Percentiles rank a stretch among this genome's conserved stretches.
phyloP scores from a whole-genome alignment of 2,113 vertebrate genomes.

The Albula goreensis region DNA sequence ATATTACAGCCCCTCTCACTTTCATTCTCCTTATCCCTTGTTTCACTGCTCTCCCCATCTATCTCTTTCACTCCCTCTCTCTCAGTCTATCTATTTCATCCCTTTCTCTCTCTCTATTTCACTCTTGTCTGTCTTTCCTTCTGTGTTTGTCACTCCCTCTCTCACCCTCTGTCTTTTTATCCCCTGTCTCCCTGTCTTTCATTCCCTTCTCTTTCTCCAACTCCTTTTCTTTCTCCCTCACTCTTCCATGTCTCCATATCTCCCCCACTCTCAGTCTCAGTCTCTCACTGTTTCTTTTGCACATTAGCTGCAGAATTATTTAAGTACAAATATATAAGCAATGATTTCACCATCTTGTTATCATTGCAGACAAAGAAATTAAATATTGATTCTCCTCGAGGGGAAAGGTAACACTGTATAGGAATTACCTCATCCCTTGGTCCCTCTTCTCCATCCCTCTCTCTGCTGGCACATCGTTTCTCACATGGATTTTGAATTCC shows the following conservation, averaged over 20 bases:
- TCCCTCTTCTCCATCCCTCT: slow-evolving; percentile 50
- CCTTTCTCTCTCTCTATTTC: too few relatives aligned
- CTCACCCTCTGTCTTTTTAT: background rate
- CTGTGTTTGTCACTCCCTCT: background rate
- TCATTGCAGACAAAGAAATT: slow-evolving; percentile 70
- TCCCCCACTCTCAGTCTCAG: background rate
- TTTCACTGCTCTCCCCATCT: too few relatives aligned
- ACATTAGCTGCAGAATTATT: slow-evolving; percentile 17
- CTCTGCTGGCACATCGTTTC: slow-evolving; percentile 24
- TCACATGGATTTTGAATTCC: slow-evolving; percentile 12
- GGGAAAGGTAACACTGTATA: slow-evolving; percentile 30
- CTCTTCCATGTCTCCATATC: background rate
- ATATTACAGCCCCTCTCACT: background rate
- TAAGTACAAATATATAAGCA: slow-evolving; percentile 55
- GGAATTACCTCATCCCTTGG: slow-evolving; percentile 21
- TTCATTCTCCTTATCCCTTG: too few relatives aligned
- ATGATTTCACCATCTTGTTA: slow-evolving; percentile 63
- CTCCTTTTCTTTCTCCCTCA: background rate
- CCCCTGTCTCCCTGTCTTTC: background rate
- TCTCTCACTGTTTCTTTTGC: background rate
- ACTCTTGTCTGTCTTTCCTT: background rate
- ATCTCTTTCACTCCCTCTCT: too few relatives aligned
- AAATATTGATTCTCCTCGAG: slow-evolving; percentile 66
- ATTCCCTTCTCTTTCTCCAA: background rate
- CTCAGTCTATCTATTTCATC: too few relatives aligned